Evolutionary conservation across 2,113 vertebrate genomes (phyloP).

Genomic region (Stegastes partitus): DNA sequence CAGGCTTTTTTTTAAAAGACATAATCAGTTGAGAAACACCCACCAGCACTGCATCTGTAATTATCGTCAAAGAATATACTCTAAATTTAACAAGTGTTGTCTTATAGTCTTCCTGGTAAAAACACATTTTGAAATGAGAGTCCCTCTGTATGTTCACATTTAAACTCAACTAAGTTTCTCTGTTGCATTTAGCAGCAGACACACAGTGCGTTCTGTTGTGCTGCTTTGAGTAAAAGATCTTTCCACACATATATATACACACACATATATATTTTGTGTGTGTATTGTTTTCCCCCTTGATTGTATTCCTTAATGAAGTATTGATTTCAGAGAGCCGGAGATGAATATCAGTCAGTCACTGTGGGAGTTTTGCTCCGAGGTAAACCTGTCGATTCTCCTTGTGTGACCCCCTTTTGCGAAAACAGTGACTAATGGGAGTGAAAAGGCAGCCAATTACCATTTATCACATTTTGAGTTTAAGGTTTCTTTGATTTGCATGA

Average conservation of each 20-base stretch:
- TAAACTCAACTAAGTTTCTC: background rate
- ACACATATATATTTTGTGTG: background rate
- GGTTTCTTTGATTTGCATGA: conserved; percentile 30
- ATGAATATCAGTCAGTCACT: conserved; percentile 14
- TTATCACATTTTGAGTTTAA: conserved; percentile 34
- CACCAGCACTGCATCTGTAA: background rate
- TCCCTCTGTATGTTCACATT: background rate
- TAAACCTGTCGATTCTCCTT: background rate
- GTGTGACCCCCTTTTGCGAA: background rate
- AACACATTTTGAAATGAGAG: background rate
- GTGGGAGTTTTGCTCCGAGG: conserved; percentile 25
- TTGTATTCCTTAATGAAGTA: conserved; percentile 39
- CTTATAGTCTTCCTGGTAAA: background rate
- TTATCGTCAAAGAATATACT: background rate
- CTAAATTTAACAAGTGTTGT: background rate
- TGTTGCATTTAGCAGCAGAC: background rate
- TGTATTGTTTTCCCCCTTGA: conserved; percentile 13
- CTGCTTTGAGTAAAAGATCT: background rate
- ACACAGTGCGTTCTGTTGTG: background rate
- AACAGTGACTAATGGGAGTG: background rate
- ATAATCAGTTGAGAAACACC: background rate
- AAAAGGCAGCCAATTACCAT: conserved; percentile 1
- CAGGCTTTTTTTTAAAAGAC: too few relatives aligned
- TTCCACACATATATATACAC: background rate
- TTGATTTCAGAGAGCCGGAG: conserved; percentile 50